A percentile compares a stretch with the other conserved stretches of the same genome.
These are phyloP conservation scores for Gonocerus acuteangulatus DNA, from an alignment of 2,888 invertebrate genomes.

Conservation along the genomic window DNA sequence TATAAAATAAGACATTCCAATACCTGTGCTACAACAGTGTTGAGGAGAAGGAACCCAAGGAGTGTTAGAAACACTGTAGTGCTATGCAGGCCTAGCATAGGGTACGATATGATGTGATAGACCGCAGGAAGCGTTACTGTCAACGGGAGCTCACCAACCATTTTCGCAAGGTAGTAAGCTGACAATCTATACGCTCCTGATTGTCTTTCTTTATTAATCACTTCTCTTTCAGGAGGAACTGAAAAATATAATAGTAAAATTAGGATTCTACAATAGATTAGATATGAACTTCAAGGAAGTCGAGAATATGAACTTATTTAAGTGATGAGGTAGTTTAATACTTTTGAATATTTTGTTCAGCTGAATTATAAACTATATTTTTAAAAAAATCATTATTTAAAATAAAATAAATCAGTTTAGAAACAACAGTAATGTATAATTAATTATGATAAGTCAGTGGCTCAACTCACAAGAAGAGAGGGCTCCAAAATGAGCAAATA, in stretches of 20 bases:
- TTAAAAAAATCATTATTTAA: too few relatives aligned
- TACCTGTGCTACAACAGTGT: slow-evolving; percentile 65
- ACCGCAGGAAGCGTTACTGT: slow-evolving; percentile 66
- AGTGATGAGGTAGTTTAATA: too few relatives aligned
- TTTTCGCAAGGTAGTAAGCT: slow-evolving; percentile 73
- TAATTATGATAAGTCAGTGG: too few relatives aligned
- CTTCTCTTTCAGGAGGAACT: slow-evolving; percentile 73
- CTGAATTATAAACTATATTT: too few relatives aligned
- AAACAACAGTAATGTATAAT: too few relatives aligned
- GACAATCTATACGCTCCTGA: slow-evolving; percentile 71
- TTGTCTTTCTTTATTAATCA: slow-evolving; percentile 69
- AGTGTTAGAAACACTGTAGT: slow-evolving; percentile 60
- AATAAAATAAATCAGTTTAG: too few relatives aligned
- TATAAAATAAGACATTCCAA: too few relatives aligned
- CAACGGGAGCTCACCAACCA: slow-evolving; percentile 69
- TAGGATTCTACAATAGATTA: background rate
- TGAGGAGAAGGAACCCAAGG: slow-evolving; percentile 59
- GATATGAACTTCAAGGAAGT: too few relatives aligned
- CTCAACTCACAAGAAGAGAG: slow-evolving; percentile 67
- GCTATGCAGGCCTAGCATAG: slow-evolving; percentile 61
- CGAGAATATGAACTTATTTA: too few relatives aligned
- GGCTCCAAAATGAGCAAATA: slow-evolving; percentile 69
- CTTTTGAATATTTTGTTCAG: too few relatives aligned
- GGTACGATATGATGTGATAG: slow-evolving; percentile 68
- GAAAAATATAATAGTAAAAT: slow-evolving; percentile 38